These are phyloP conservation scores for Diplosoma virens DNA, from an alignment of 23 tunicate species.

Conservation along the genomic window DNA sequence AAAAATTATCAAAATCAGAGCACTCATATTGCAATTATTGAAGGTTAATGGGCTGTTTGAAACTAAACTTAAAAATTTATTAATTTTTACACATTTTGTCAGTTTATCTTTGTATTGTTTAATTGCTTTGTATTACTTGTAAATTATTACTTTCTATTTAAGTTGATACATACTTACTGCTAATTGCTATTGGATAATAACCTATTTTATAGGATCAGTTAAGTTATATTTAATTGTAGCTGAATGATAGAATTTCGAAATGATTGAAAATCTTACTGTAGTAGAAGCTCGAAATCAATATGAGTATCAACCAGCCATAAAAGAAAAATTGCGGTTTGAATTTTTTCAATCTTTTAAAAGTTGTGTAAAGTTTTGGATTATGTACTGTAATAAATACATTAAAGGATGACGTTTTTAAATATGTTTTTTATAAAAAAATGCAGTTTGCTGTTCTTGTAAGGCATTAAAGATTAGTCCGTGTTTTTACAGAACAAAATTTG, in stretches of 20 bases:
- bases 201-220: background rate
- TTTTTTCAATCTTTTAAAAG: background rate
- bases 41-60: no score
- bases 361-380: background rate
- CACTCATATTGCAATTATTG: no score
- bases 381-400: background rate
- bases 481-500: constrained; percentile 23
- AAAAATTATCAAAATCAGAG: no score
- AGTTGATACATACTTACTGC: background rate
- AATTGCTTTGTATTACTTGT: background rate
- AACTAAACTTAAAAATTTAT: no score
- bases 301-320: background rate
- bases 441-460: background rate
- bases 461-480: background rate
- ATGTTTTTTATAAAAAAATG: background rate
- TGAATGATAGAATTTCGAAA: background rate
- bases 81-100: background rate
- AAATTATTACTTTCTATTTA: background rate
- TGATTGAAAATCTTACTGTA: constrained; percentile 4
- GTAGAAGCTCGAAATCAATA: background rate
- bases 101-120: background rate
- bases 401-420: background rate
- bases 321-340: background rate
- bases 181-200: background rate
- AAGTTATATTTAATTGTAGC: background rate